phyloP scores from a whole-genome alignment of 2,113 vertebrate species.

The Xerus inauris region DNA sequence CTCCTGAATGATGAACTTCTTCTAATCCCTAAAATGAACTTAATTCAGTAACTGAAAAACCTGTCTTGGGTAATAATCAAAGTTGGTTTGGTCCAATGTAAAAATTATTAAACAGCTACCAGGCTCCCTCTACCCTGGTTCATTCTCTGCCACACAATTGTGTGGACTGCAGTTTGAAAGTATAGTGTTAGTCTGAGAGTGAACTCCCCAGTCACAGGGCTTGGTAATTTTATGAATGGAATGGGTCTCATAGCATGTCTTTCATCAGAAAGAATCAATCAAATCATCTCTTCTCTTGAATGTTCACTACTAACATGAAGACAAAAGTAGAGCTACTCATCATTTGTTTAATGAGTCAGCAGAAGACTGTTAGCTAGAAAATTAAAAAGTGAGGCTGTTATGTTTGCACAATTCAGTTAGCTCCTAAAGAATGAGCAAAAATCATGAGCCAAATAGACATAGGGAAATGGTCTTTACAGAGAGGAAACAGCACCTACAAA shows the following conservation, averaged over 20 bases:
- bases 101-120: not conserved
- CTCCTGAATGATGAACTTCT: not conserved
- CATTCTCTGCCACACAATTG: not conserved
- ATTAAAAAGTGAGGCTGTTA: not conserved
- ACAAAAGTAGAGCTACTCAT: not conserved
- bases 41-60: not conserved
- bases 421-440: not conserved
- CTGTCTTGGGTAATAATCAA: not conserved
- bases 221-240: not conserved
- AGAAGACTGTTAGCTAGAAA: not conserved
- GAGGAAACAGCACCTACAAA: not conserved
- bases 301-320: not conserved
- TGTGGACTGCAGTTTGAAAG: not conserved
- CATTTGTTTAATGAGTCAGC: slow-evolving; percentile 8
- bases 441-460: not conserved
- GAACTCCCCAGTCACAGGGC: not conserved
- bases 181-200: not conserved
- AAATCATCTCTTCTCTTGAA: not conserved
- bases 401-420: not conserved
- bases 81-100: not conserved
- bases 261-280: not conserved
- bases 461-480: not conserved
- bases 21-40: not conserved
- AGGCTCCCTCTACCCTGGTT: not conserved
- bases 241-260: not conserved